Percentiles rank a stretch among this genome's conserved stretches.
These are phyloP conservation scores for Apistogramma diplotaenia DNA, from an alignment of 2,113 vertebrate species.

Conservation along the genomic window DNA sequence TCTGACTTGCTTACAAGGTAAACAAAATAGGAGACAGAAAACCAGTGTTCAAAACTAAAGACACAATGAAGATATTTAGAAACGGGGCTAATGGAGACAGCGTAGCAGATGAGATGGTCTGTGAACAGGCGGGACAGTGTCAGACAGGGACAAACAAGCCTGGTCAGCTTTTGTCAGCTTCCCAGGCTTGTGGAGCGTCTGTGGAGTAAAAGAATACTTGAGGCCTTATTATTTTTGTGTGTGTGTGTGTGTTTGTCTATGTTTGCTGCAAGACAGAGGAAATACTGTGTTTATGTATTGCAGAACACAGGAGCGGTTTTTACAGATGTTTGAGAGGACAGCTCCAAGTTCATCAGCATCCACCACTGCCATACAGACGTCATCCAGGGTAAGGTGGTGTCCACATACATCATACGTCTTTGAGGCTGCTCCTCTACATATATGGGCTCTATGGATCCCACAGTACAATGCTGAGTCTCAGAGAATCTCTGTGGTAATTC, in stretches of 20 bases:
- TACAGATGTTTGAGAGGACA: conserved; percentile 55
- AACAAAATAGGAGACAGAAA: conserved; percentile 35
- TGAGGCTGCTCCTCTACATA: background rate
- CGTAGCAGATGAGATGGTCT: background rate
- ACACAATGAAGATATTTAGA: conserved; percentile 47
- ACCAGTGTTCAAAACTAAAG: conserved; percentile 17
- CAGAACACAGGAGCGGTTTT: conserved; percentile 48
- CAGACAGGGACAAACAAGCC: conserved; percentile 33
- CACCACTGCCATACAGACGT: conserved; percentile 44
- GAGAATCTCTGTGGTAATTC: conserved; percentile 42
- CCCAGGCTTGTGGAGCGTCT: background rate
- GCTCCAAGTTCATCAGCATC: conserved; percentile 20
- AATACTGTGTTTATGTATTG: conserved; percentile 18
- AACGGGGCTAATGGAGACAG: background rate
- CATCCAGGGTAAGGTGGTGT: conserved; percentile 58
- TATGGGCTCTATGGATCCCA: background rate
- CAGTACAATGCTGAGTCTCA: conserved; percentile 35
- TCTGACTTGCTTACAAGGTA: conserved; percentile 24
- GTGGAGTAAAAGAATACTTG: background rate
- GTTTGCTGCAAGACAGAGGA: background rate
- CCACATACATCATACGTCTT: background rate
- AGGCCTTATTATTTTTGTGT: background rate
- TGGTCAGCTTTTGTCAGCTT: background rate
- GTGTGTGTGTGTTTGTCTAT: background rate
- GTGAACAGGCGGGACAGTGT: background rate